Base-by-base conservation (phyloP, 2,797 vertebrate species). In the Apogon hyalosoma region DNA sequence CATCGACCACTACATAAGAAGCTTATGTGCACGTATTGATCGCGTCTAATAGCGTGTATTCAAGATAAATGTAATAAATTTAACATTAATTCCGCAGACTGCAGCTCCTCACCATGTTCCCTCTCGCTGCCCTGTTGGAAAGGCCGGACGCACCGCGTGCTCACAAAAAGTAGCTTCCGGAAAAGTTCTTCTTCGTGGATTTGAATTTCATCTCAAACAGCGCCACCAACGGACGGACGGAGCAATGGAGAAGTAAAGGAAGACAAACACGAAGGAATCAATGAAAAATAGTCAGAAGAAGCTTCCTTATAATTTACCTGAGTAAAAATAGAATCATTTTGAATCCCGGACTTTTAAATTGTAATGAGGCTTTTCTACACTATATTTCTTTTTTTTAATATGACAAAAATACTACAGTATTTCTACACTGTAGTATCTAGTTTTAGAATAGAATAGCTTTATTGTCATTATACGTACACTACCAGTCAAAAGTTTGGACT, bases 101-200 rank as follows among this genome's bases (percentile, higher is more conserved):
- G 0, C 1, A 0, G 8, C 0, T 1, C 0, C 91, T 78, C 82
- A 93, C 92, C 92, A 93, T 93, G 57, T 89, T 88, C 64, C 36
- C 19, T 65, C 43, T 87, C 85, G 74, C 66, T 75, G 87, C 86
- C 75, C 81, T 39, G 86, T 39, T 51, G 90, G 88, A 93, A 93
- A 93, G 92, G 88, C 88, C 90, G 88, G 85, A 91, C 86, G 31
- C 46, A 74, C 83, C 88, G 87, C 92, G 92, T 90, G 92, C 43
- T 86, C 79, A 56, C 0, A 33, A 38, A 33, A 86, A 75, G 73
- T 43, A 81, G 80, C 69, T 91, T 91, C 90, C 90, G 90, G 85
- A 43, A 41, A 47, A 19, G 3, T 39, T 77, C 73, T 92, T 89
- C 81, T 74, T 90, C 73, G 56, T 19, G 2, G 3, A 1, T 43